phyloP scores from a whole-genome alignment of 2,113 vertebrate genomes.

The Epinephelus moara region DNA sequence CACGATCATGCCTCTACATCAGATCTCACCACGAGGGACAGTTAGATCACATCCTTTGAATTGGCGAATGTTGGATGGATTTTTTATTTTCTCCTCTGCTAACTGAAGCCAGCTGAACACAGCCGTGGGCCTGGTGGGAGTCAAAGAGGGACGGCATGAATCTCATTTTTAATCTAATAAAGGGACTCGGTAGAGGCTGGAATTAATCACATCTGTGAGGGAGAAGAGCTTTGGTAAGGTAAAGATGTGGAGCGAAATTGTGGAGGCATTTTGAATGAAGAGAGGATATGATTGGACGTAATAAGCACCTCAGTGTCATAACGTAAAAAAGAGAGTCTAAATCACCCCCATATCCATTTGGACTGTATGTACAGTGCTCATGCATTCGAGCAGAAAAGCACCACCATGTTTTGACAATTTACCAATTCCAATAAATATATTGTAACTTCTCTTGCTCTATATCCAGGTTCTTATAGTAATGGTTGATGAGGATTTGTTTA shows the following conservation, averaged over 20 bases:
- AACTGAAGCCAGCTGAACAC: constrained; percentile 65
- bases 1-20: constrained; percentile 7
- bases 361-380: not conserved
- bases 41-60: constrained; percentile 22
- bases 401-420: not conserved
- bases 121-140: constrained; percentile 30
- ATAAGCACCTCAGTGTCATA: constrained; percentile 10
- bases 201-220: constrained; percentile 57
- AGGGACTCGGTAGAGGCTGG: constrained; percentile 43
- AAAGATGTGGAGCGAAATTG: constrained; percentile 5
- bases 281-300: constrained; percentile 55
- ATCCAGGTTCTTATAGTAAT: not conserved
- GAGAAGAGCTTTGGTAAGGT: constrained; percentile 35
- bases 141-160: constrained; percentile 27
- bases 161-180: constrained; percentile 69
- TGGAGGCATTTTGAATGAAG: constrained; percentile 37
- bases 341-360: constrained; percentile 17
- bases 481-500: not conserved
- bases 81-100: constrained; percentile 46
- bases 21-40: constrained; percentile 34
- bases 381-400: not conserved
- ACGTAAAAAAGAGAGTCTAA: not conserved
- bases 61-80: constrained; percentile 29
- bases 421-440: not conserved
- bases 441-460: not conserved